Base-by-base conservation (phyloP, 2,888 invertebrate species). In the Drosophila aldrichi region DNA sequence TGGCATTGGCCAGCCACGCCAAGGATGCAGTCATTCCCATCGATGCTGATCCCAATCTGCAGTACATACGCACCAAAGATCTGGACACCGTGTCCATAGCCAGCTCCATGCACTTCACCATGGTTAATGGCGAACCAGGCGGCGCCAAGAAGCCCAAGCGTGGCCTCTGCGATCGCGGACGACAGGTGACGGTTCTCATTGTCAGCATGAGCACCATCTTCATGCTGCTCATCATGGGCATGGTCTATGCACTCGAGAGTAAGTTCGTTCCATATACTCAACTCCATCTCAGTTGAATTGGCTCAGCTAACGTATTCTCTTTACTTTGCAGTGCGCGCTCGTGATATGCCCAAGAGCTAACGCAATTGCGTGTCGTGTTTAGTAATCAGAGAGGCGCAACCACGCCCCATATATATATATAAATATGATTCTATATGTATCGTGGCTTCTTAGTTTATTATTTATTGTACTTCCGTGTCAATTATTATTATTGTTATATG, bases 71-170 rank as follows among this genome's bases (percentile, higher is more conserved):
- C 91, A 84, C 93, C 93, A 82, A 94, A 94, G 91, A 94, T 94
- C 83, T 93, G 93, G 97, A 97, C 92, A 94, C 95, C 57, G 94
- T 95, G 67, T 97, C 97, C 43, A 94, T 97, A 70, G 97, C 97
- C 59, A 97, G 97, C 93, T 97, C 97, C 71, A 97, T 96, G 90
- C 97, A 97, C 93, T 97, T 97, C 92, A 97, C 97, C 14, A 96
- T 97, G 62, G 96, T 97, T 70, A 97, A 97, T 91, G 96, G 96
- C 62, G 95, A 96, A 83, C 95, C 95, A 61, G 95, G 95, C 94
- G 73, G 92, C 48, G 92, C 92, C 57, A 94, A 95, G 90, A 93
- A 94, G 72, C 94, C 94, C 73, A 95, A 95, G 88, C 94, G 94
- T 77, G 96, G 95, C 90, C 96, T 96, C 92, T 97, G 96, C 92